Evolutionary conservation across 1,140 invertebrate species (phyloP).

Genomic region (Lepidotrigona ventralis): DNA sequence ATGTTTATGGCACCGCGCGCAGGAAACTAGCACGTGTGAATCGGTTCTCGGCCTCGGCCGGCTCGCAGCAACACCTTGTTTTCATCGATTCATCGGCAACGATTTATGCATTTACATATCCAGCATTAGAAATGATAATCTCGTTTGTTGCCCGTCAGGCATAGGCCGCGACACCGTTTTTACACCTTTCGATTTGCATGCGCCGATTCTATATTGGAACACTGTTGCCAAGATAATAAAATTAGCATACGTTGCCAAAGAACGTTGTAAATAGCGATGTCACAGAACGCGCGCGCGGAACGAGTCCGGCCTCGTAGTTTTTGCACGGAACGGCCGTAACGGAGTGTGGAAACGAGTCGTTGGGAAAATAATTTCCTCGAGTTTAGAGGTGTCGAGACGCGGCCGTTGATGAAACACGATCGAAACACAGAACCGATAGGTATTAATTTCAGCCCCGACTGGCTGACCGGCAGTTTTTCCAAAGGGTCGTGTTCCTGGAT

Average conservation of each 20-base stretch:
- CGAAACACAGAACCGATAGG: not conserved
- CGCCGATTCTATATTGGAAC: slow-evolving; percentile 33
- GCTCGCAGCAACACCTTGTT: slow-evolving; percentile 15
- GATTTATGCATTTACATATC: slow-evolving; percentile 35
- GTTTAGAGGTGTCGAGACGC: not conserved
- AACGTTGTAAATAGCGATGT: slow-evolving; percentile 34
- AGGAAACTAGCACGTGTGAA: slow-evolving; percentile 50
- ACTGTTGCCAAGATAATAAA: slow-evolving; percentile 54
- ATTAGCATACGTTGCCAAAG: slow-evolving; percentile 44
- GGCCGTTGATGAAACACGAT: slow-evolving; percentile 1
- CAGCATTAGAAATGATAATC: slow-evolving; percentile 54
- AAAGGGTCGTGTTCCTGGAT: slow-evolving; percentile 41
- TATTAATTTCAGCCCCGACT: slow-evolving; percentile 7
- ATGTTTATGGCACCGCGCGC: slow-evolving; percentile 38
- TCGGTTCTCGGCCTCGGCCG: slow-evolving; percentile 34
- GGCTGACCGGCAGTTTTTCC: slow-evolving; percentile 21
- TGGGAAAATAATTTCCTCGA: slow-evolving; percentile 1
- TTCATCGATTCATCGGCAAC: slow-evolving; percentile 27
- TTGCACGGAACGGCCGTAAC: not conserved
- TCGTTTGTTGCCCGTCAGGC: not conserved
- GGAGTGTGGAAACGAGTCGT: slow-evolving; percentile 13
- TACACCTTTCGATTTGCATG: slow-evolving; percentile 20
- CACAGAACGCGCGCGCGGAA: not conserved
- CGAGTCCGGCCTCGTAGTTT: not conserved
- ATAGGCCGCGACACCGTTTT: slow-evolving; percentile 3